A percentile compares a stretch with the other conserved stretches of the same genome.
Evolutionary conservation across 2,797 vertebrate species (phyloP).

Genomic region (Enteromius fasciolatus): DNA sequence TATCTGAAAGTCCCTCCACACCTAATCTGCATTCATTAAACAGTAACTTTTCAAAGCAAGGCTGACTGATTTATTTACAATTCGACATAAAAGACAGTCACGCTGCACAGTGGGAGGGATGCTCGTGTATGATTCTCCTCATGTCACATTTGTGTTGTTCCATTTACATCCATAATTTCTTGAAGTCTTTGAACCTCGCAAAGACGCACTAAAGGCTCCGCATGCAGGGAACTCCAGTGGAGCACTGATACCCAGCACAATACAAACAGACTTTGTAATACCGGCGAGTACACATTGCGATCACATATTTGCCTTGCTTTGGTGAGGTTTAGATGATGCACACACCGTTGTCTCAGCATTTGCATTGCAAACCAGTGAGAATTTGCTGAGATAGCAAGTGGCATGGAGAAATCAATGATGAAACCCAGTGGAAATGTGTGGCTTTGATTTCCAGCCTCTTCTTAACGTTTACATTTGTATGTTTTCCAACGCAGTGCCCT

Average conservation of each 20-base stretch:
- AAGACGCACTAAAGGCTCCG: constrained; percentile 14
- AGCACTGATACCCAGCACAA: constrained; percentile 32
- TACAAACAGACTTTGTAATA: constrained; percentile 50
- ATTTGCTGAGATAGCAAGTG: constrained; percentile 35
- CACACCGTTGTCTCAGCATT: constrained; percentile 34
- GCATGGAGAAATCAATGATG: constrained; percentile 19
- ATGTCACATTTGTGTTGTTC: constrained; percentile 35
- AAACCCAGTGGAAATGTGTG: constrained; percentile 11
- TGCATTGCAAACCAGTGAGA: constrained; percentile 44
- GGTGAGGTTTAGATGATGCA: constrained; percentile 16
- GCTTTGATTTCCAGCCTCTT: neutral
- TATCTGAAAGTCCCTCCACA: neutral
- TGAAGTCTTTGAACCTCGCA: constrained; percentile 32
- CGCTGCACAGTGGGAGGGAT: neutral
- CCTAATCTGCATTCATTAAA: constrained; percentile 32
- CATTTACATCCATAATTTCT: constrained; percentile 40
- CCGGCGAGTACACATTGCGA: constrained; percentile 18
- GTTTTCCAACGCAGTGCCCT: neutral
- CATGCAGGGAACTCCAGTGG: constrained; percentile 21
- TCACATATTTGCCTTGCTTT: constrained; percentile 37
- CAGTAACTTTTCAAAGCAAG: constrained; percentile 35
- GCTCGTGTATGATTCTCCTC: constrained; percentile 2
- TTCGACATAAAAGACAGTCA: constrained; percentile 27
- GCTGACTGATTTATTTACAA: constrained; percentile 19
- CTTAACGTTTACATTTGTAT: neutral